These are phyloP conservation scores for Ceuthmochares aereus DNA, from an alignment of 2,113 vertebrate species.

Conservation along the genomic window DNA sequence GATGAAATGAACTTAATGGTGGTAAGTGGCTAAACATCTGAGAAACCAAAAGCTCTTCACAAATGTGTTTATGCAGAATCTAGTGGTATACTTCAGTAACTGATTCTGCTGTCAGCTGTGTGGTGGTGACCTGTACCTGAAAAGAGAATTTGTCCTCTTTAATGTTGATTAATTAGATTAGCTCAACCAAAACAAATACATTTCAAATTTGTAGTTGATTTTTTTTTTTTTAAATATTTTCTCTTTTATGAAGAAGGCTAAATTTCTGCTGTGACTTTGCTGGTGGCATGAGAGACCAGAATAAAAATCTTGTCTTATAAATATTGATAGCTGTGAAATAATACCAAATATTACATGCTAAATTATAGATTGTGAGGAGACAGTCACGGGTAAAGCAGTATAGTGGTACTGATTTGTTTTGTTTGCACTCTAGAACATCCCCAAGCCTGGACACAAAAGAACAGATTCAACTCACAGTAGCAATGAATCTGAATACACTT, in stretches of 20 bases:
- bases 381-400: not conserved
- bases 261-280: not conserved
- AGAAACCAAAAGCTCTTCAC: not conserved
- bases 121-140: not conserved
- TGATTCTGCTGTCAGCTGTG: not conserved
- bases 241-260: not conserved
- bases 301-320: not conserved
- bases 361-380: not conserved
- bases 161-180: not conserved
- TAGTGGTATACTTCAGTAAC: not conserved
- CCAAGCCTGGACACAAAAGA: slow-evolving; percentile 93
- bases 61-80: not conserved
- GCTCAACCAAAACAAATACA: not conserved
- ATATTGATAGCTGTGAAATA: not conserved
- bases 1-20: slow-evolving; percentile 86
- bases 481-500: slow-evolving; percentile 96
- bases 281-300: not conserved
- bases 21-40: slow-evolving; percentile 70
- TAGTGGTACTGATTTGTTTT: not conserved
- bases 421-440: slow-evolving; percentile 78
- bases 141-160: not conserved
- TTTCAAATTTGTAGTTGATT: not conserved
- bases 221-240: not conserved
- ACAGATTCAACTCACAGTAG: slow-evolving; percentile 98
- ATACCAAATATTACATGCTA: not conserved